Conservation (phyloP, 2,888 invertebrate genomes). For the Rhaphigaster nebulosa region DNA sequence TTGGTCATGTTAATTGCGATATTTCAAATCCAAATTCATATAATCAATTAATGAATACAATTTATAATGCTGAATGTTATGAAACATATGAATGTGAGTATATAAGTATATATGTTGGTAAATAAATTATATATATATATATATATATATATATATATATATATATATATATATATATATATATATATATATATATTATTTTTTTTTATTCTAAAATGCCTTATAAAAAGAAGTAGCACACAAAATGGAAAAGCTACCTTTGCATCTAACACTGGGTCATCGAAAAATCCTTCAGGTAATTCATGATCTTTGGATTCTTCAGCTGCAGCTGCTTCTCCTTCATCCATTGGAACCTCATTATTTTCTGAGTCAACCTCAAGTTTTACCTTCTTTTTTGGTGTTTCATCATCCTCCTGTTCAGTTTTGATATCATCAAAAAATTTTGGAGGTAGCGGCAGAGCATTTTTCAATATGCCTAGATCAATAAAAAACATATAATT, state of each 20-base stretch:
- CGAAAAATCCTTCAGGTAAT: slow-evolving; percentile 89
- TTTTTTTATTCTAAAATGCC: slow-evolving; percentile 10
- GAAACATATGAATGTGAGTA: too few species aligned
- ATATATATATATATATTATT: too few species aligned
- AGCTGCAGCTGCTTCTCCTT: slow-evolving; percentile 34
- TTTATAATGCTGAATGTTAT: too few species aligned
- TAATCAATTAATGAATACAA: too few species aligned
- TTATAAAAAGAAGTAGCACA: background rate
- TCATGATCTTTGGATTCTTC: slow-evolving; percentile 65
- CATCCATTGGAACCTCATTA: slow-evolving; percentile 66
- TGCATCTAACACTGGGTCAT: slow-evolving; percentile 85
- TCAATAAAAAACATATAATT: background rate
- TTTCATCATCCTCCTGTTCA: slow-evolving; percentile 40
- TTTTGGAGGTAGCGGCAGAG: slow-evolving; percentile 68
- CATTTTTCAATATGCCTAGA: slow-evolving; percentile 76
- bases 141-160: too few species aligned
- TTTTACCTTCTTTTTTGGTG: slow-evolving; percentile 62
- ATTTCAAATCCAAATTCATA: too few species aligned
- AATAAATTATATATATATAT: too few species aligned
- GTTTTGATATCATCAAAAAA: slow-evolving; percentile 65
- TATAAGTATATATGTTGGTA: too few species aligned
- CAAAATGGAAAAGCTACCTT: slow-evolving; percentile 72
- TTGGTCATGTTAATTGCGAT: too few species aligned
- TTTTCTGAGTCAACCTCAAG: slow-evolving; percentile 64
- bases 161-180: too few species aligned